Evolutionary conservation across 2,797 vertebrate genomes (phyloP), one percentile per base, ranked within the genome.

Genomic region (Pangasius krempfi): DNA sequence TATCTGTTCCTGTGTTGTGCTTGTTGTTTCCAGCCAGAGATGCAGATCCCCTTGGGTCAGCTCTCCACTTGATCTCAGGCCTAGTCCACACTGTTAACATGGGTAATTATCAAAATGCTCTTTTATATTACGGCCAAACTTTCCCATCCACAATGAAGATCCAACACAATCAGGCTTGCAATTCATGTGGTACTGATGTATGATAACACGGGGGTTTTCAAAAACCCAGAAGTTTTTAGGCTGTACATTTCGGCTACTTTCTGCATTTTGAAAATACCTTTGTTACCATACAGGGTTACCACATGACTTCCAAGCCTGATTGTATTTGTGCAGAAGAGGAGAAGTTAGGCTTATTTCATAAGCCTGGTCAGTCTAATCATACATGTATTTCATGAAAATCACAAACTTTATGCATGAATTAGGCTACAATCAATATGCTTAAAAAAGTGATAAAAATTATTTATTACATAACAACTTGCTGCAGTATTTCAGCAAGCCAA

Each of bases 61-160:
- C 92, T 88, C 86, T 89, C 90, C 66, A 85, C 89, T 88, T 88
- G 91, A 84, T 68, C 82, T 52, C 62, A 52, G 62, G 62, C 44
- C 10, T 68, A 3, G 27, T 52, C 16, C 47, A 37, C 47, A 25
- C n/a, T 52, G 83, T 12, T 4, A 20, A 66, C 16, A 50, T 10
- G 27, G 82, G 18, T 20, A 0, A 30, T 50, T 20, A 18, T 64
- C 0, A 20, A 66, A 47, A 68, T 40, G 58, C 33, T 25, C 12
- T n/a, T 83, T n/a, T 47, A 60, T 58, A 33, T 60, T 9, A 44
- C 16, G 13, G 58, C 30, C 14, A 44, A 13, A 52, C 25, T 64
- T 64, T n/a, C 40, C 40, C 1, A n/a, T 83, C 13, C 58, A 64
- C 58, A 62, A n/a, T 27, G 37, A n/a, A 66, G 7, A 66, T 14